Evolutionary conservation across 2,888 invertebrate genomes (phyloP), one percentile per base, ranked within the genome.

Genomic region (Conchocele bisecta): DNA sequence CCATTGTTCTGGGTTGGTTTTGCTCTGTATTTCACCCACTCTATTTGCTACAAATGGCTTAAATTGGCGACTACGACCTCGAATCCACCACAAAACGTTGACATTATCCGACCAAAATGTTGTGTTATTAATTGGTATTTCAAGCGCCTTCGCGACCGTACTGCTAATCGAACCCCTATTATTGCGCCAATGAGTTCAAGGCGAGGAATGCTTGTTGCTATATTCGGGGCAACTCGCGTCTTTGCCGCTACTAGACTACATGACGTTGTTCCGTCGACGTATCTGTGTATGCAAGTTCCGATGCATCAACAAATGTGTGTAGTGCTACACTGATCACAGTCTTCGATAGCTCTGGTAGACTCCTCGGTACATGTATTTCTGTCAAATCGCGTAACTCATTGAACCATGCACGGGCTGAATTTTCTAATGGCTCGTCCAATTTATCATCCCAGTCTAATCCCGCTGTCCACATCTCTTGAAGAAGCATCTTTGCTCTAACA

Each of bases 11-110:
- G 73, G 69, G 11, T 57, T 50, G 1, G 69, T 61, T n/a, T 26
- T 20, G 24, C 26, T 51, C 15, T 79, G 79, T 15, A 81, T 79
- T 61, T 79, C 67, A 2, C 67, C 66, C 13, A 75, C 61, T 64
- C n/a, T n/a, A 58, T 82, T 77, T 0, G 75, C 69, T 5, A 78
- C 74, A 64, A 81, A 79, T 11, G 79, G 56, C 39, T 76, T 75
- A 50, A 53, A 69, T 6, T 41, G 7, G n/a, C 73, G 39, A 35
- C 75, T 75, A 17, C 51, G 56, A 11, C 66, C 41, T 24, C 61
- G 26, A n/a, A 79, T 59, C 77, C 81, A 77, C n/a, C 26, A 75
- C 26, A 75, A 29, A 31, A 71, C 61, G 35, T 72, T 61, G 26
- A 66, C 37, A 29, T 61, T 72, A 33, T 72, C 71, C 5, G 60